Base-by-base conservation (phyloP, 1,140 invertebrate genomes). In the Lutraria rhynchaena region DNA sequence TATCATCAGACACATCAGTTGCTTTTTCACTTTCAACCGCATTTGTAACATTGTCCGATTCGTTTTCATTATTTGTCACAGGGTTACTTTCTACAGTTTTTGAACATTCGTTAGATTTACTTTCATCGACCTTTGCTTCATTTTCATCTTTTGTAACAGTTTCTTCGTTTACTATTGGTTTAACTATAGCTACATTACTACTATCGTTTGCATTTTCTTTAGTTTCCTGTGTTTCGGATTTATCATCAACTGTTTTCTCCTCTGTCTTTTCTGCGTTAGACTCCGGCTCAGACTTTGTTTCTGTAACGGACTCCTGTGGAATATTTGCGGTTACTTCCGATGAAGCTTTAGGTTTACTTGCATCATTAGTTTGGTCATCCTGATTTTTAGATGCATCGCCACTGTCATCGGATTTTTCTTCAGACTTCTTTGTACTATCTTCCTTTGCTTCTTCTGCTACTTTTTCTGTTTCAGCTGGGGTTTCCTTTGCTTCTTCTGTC, bases 141-240 rank as follows among this genome's bases (percentile, higher is more conserved):
- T 33, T 58, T 27, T 51, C 35, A 19, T 57, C 19, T 44, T 37
- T 44, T 60, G 17, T 33, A 49, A 22, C 27, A 51, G 1, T 53
- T 31, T 44, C 65, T 31, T 76, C 61, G 33, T 24, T 67, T 55
- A 35, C 31, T 27, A 51, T 31, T 1, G 73, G 46, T 51, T 35
- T 69, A 17, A 49, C 55, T 69, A 51, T 24, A 24, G 53, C 61
- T 41, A 51, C n/a, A 37, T 67, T 61, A 49, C 33, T 22, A 31
- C 9, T 51, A 17, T 53, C 35, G n/a, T 29, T 51, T 60, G 49
- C 35, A 37, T 55, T 29, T 37, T 27, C 37, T 41, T 53, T 44
- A 3, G 44, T 69, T 67, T 81, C 65, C 46, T 63, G 37, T 51
- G 27, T 74, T 71, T 77, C 57, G 24, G 31, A n/a, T 29, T 70